Percentiles rank a stretch among this genome's conserved stretches.
These are phyloP conservation scores for Drosophila rhopaloa DNA, from an alignment of 1,140 invertebrate species.

Conservation along the genomic window DNA sequence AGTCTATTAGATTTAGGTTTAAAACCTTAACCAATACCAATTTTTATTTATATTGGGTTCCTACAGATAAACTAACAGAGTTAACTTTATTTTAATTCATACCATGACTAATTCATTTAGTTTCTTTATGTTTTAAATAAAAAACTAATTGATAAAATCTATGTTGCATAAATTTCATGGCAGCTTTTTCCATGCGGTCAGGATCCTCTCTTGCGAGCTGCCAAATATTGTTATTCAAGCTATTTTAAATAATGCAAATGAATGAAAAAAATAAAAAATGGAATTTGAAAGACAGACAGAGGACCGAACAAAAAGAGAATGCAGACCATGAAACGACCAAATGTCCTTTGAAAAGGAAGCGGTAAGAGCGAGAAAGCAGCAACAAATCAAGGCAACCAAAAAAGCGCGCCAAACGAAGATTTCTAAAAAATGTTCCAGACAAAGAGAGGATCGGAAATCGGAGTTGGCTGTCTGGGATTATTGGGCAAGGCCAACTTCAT, in stretches of 20 bases:
- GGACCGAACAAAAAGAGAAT: slow-evolving; percentile 18
- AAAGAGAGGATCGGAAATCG: slow-evolving; percentile 29
- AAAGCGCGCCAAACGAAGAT: slow-evolving; percentile 68
- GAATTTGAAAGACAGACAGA: slow-evolving; percentile 15
- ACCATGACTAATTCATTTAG: too few relatives aligned
- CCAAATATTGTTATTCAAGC: neutral
- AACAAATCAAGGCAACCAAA: slow-evolving; percentile 35
- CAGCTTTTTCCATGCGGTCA: neutral
- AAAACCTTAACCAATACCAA: too few relatives aligned
- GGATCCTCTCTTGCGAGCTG: neutral
- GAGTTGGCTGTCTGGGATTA: slow-evolving; percentile 58
- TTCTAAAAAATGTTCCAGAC: slow-evolving; percentile 18
- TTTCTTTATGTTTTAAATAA: too few relatives aligned
- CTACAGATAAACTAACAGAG: too few relatives aligned
- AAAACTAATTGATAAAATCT: neutral
- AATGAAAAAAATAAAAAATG: slow-evolving; percentile 4
- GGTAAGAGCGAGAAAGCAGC: slow-evolving; percentile 19
- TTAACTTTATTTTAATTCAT: too few relatives aligned
- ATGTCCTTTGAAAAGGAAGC: slow-evolving; percentile 32
- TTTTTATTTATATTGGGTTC: too few relatives aligned
- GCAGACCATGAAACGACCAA: slow-evolving; percentile 11
- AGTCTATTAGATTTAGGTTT: too few relatives aligned
- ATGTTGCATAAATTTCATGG: neutral
- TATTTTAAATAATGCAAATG: slow-evolving; percentile 40
- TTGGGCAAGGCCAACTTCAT: slow-evolving; percentile 72